Base-by-base conservation (phyloP, 2,113 vertebrate species). In the Odontophorus gujanensis region DNA sequence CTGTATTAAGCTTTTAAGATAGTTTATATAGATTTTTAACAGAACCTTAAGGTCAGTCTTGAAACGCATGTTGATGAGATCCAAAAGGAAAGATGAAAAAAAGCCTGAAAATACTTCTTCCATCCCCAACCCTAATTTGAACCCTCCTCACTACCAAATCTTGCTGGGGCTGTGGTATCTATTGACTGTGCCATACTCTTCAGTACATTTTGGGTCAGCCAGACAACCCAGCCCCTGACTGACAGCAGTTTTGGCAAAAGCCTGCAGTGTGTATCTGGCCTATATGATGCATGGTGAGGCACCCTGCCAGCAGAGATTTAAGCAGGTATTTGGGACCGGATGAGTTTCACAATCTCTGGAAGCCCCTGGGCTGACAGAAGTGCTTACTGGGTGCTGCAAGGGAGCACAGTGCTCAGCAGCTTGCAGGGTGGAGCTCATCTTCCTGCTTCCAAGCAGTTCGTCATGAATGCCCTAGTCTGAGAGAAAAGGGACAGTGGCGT, bases 381-480 rank as follows among this genome's bases (percentile, higher is more conserved):
- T 5, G 2, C 30, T 79, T 50, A 15, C 2, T 11, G 26, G 47
- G 57, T 42, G 30, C 75, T 92, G 55, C 14, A 72, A 61, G 78
- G 66, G 61, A n/a, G 80, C 42, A 43, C 26, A 48, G 62, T 36
- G 28, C 69, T 76, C 69, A 76, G 83, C 79, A 78, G 55, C 81
- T 95, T 81, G 30, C n/a, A 86, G 87, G 85, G 93, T 93, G 90
- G 90, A 90, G 88, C 69, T 65, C 13, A 0, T 81, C 7, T 0
- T 61, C 43, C 67, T 38, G 16, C 82, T 94, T 90, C 67, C 85
- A 92, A 95, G 82, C 21, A 75, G 32, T 40, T 75, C n/a, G 81
- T 91, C 24, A 36, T 89, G 62, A 92, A 87, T 91, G 66, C n/a
- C 68, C 32, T n/a, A 74, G 68, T 91, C 82, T 75, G 93, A 88